Conservation (phyloP, 1,140 invertebrate species). For the Pseudomyrmex dendroicus region DNA sequence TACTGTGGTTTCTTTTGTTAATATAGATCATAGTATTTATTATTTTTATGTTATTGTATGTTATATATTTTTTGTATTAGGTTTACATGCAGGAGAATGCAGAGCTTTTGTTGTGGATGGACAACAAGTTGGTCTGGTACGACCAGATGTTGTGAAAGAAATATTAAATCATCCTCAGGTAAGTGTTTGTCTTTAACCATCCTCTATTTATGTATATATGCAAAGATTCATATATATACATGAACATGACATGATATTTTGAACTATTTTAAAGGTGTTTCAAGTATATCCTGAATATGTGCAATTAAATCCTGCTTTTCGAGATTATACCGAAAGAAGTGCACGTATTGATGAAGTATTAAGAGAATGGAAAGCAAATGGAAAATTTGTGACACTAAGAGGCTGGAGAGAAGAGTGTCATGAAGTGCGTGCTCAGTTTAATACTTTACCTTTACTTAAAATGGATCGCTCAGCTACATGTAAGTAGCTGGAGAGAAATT, state of each 20-base stretch:
- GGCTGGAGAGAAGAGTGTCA: conserved; percentile 98
- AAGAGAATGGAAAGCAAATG: conserved; percentile 87
- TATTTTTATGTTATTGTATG: too few relatives aligned
- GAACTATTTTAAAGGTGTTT: conserved; percentile 87
- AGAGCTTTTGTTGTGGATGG: conserved; percentile 94
- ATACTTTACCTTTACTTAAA: conserved; percentile 91
- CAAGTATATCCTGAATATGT: conserved; percentile 89
- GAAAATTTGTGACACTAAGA: conserved; percentile 89
- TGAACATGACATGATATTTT: neutral
- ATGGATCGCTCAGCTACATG: conserved; percentile 97
- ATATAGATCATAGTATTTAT: too few relatives aligned
- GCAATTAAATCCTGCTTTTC: conserved; percentile 93
- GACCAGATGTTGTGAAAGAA: conserved; percentile 92
- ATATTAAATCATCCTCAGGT: conserved; percentile 93
- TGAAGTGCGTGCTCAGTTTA: conserved; percentile 91
- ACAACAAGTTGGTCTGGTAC: conserved; percentile 94
- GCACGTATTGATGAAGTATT: conserved; percentile 92
- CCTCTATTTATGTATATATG: neutral
- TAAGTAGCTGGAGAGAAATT: conserved; percentile 81
- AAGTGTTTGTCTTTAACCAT: conserved; percentile 74
- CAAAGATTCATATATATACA: conserved; percentile 4
- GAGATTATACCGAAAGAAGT: conserved; percentile 92
- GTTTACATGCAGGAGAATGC: conserved; percentile 90
- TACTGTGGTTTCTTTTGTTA: too few relatives aligned
- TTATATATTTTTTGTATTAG: conserved; percentile 80